A percentile compares a stretch with the other conserved stretches of the same genome.
phyloP scores from a whole-genome alignment of 2,797 vertebrate species.

The Scomberomorus guttatus region DNA sequence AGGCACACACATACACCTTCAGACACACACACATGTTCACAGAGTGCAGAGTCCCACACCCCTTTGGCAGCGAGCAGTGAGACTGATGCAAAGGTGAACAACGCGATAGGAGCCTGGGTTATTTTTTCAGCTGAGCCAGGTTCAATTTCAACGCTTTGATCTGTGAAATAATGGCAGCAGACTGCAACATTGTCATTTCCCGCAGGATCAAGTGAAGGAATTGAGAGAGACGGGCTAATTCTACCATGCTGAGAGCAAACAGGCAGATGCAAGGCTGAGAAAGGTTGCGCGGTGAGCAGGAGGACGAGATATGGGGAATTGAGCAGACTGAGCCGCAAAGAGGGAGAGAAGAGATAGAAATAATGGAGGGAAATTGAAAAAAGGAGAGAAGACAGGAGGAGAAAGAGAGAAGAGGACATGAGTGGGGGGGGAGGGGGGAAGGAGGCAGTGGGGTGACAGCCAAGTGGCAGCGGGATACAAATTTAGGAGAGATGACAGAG shows the following conservation, averaged over 20 bases:
- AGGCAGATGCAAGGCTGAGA: constrained; percentile 13
- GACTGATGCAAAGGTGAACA: constrained; percentile 60
- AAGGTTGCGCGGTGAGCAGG: constrained; percentile 22
- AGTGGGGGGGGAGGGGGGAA: no score
- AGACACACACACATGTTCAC: constrained; percentile 1
- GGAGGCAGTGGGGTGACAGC: constrained; percentile 16
- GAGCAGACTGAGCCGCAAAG: neutral
- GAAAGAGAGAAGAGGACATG: constrained; percentile 1
- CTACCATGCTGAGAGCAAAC: constrained; percentile 62
- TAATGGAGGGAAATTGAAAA: constrained; percentile 19
- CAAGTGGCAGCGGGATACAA: constrained; percentile 27
- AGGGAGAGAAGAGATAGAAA: neutral
- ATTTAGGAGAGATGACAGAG: constrained; percentile 42
- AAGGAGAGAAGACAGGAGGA: neutral
- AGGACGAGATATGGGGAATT: neutral
- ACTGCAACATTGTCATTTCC: constrained; percentile 77
- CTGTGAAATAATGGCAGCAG: constrained; percentile 75
- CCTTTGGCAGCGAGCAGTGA: constrained; percentile 38
- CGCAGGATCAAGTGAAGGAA: constrained; percentile 65
- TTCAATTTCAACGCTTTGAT: constrained; percentile 78
- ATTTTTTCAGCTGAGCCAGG: constrained; percentile 50
- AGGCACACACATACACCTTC: neutral
- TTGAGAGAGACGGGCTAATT: constrained; percentile 65
- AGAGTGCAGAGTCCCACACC: constrained; percentile 22
- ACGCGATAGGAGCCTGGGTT: constrained; percentile 23